Evolutionary conservation across 2,888 invertebrate genomes (phyloP).

Genomic region (Drosophila hamatofila): DNA sequence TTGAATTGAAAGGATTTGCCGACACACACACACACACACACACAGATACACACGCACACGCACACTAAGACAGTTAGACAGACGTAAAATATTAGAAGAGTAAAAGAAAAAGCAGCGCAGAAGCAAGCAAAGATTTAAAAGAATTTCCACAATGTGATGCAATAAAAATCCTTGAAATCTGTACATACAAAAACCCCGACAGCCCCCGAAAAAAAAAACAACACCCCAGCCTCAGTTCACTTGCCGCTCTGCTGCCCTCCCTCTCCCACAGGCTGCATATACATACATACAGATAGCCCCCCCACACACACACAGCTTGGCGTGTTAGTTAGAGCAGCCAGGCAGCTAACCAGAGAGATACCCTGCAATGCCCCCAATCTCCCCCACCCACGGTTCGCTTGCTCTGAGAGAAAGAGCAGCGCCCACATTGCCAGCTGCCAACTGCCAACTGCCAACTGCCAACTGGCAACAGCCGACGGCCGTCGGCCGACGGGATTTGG

Average conservation of each 20-base stretch:
- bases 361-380: not conserved
- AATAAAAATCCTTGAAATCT: slow-evolving; percentile 81
- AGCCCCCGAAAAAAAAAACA: not conserved
- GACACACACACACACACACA: slow-evolving; percentile 29
- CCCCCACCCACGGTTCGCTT: not conserved
- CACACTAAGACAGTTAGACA: slow-evolving; percentile 28
- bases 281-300: slow-evolving; percentile 5
- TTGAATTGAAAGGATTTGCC: slow-evolving; percentile 58
- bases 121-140: slow-evolving; percentile 82
- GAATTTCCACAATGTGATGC: slow-evolving; percentile 81
- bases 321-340: slow-evolving; percentile 45
- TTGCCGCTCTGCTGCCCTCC: slow-evolving; percentile 2
- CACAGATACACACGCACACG: slow-evolving; percentile 7
- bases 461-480: slow-evolving; percentile 59
- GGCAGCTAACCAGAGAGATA: slow-evolving; percentile 39
- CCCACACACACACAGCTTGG: not conserved
- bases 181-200: slow-evolving; percentile 52
- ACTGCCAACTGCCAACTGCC: slow-evolving; percentile 40
- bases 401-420: slow-evolving; percentile 25
- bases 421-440: slow-evolving; percentile 29
- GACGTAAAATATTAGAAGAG: slow-evolving; percentile 74
- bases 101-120: slow-evolving; percentile 75
- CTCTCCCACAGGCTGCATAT: not conserved
- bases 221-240: not conserved
- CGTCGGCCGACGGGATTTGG: slow-evolving; percentile 76